Evolutionary conservation across 2,888 invertebrate species (phyloP).

Genomic region (Chymomyza caudatula): DNA sequence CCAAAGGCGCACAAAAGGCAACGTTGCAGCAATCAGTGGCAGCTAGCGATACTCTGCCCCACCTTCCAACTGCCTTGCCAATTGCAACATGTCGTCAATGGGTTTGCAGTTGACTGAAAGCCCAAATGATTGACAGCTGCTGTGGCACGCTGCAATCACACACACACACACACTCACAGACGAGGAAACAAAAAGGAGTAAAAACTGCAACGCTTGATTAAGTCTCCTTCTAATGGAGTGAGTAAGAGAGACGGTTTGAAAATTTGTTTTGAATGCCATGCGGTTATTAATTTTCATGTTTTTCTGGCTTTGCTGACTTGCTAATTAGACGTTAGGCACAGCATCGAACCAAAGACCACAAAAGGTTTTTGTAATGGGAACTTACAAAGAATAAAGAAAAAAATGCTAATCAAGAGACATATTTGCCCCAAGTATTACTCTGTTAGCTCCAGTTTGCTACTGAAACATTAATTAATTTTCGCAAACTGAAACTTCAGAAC

Average conservation of each 20-base stretch:
- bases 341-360: conserved; percentile 48
- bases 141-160: conserved; percentile 22
- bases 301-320: conserved; percentile 23
- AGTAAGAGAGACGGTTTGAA: neutral
- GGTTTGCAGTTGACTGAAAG: conserved; percentile 11
- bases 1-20: conserved; percentile 10
- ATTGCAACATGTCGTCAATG: conserved; percentile 48
- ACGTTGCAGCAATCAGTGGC: conserved; percentile 47
- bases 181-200: conserved; percentile 31
- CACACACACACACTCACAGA: conserved; percentile 9
- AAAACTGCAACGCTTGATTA: conserved; percentile 63
- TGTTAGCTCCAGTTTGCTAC: conserved; percentile 46
- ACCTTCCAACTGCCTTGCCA: conserved; percentile 33
- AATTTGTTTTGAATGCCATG: neutral
- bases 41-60: conserved; percentile 28
- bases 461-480: conserved; percentile 55
- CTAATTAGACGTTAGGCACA: conserved; percentile 42
- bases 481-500: conserved; percentile 16
- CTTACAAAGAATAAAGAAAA: neutral
- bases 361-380: conserved; percentile 2
- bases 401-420: conserved; percentile 16
- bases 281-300: neutral
- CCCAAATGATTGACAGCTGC: conserved; percentile 66
- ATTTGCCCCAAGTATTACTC: conserved; percentile 21
- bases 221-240: conserved; percentile 24